Base-by-base conservation (phyloP, 2,797 vertebrate genomes). In the Phylloscopus collybita region DNA sequence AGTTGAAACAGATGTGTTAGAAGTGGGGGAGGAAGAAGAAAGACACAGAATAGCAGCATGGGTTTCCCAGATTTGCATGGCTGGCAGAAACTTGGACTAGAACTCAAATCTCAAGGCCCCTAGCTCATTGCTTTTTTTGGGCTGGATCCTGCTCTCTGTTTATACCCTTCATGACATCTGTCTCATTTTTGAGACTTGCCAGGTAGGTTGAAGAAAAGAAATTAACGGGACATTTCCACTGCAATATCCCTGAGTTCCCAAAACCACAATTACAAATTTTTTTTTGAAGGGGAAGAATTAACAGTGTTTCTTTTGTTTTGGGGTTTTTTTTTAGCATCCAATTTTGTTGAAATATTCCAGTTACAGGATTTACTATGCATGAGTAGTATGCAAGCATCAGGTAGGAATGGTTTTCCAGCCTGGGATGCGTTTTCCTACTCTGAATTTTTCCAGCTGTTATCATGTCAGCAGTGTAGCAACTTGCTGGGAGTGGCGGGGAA, bases 1-100 rank as follows among this genome's bases (percentile, higher is more conserved):
- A 95, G 53, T 80, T 90, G 88, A 96, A 96, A 88, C 93, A 93
- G 90, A 95, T 96, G 93, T 93, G 69, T 78, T 64, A 80, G 29
- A 88, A 90, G 69, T 56, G 69, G 69, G 82, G 72, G 88, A 90
- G 88, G 67, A 91, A 86, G 92, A 90, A 95, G 78, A 96, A 40
- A 93, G 92, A 86, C 80, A 60, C 9, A 74, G 75, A 88, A 80
- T 60, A 94, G 80, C 86, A 74, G 57, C 82, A 86, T 71, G 88
- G 50, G 42, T 88, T 93, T 87, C 76, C 78, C 80, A 88, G 82
- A 94, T 93, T 90, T 1, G 10, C 69, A 83, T 92, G 86, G 72
- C 88, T 96, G 95, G 88, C 82, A 95, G 72, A 88, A 93, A 88
- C 72, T 95, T 93, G 95, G 90, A 67, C 69, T 78, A 49, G n/a